Conservation (phyloP, 2,113 vertebrate species). For the Hydrolagus affinis region DNA sequence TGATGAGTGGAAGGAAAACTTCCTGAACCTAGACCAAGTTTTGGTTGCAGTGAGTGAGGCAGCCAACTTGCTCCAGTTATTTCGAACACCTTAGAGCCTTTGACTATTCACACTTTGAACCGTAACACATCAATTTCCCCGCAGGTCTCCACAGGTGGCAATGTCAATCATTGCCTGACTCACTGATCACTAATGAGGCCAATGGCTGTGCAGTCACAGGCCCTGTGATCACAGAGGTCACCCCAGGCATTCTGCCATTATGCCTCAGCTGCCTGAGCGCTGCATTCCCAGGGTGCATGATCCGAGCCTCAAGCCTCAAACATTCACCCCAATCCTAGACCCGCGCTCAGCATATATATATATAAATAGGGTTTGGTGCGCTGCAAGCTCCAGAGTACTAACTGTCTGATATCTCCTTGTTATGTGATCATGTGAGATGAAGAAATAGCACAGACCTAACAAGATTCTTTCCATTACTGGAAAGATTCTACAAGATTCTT, state of each 20-base stretch:
- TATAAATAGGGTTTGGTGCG: not conserved
- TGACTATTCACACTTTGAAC: not conserved
- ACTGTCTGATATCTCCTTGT: no score
- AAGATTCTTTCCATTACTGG: not conserved
- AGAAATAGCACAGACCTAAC: not conserved
- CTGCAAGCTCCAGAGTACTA: not conserved
- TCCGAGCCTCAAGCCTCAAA: not conserved
- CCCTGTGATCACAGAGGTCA: not conserved
- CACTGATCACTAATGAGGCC: constrained; percentile 12
- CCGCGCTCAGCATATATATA: no score
- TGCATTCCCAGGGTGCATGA: not conserved
- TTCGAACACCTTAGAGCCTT: not conserved
- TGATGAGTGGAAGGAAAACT: no score
- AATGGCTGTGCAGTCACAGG: constrained; percentile 12
- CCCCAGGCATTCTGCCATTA: not conserved
- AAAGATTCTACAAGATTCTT: not conserved
- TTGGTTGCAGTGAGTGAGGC: not conserved
- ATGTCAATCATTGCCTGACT: not conserved
- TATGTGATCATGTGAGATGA: not conserved
- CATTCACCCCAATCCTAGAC: not conserved
- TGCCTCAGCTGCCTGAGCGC: not conserved
- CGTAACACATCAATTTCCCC: not conserved
- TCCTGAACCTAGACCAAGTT: not conserved
- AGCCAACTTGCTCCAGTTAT: not conserved
- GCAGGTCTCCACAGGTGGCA: not conserved